Base-by-base conservation (phyloP, 1,140 invertebrate species). In the Maniola jurtina region DNA sequence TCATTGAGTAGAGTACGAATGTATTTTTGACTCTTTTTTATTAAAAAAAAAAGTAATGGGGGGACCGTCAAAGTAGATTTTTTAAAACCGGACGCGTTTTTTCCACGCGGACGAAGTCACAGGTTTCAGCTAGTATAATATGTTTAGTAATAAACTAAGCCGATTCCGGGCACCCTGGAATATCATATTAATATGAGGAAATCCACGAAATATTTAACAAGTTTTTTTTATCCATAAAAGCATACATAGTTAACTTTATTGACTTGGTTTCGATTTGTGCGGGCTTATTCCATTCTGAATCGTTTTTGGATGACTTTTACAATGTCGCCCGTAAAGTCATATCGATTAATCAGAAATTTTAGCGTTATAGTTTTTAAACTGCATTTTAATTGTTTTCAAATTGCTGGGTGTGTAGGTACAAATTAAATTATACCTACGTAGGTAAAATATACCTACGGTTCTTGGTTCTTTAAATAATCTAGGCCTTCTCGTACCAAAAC, bases 181-280 rank as follows among this genome's bases (percentile, higher is more conserved):
- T 7, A 38, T 38, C 0, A 11, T 38, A 1, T 1, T 38, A 11
- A 38, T 11, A 38, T 11, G 10, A 38, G 42, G 9, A 45, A 45
- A 11, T 45, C 10, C 42, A 45, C 42, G 13, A 45, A 40, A 59
- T 6, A 45, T 59, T 33, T 3, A 59, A 59, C 57, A 42, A 59
- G 57, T 59, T 59, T 36, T 25, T 6, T 45, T 14, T 59, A 15
- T 59, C 42, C 11, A 16, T 13, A 45, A 45, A 45, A 1, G 38
- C 40, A 45, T 35, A 57, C n/a, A 35, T 25, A 25, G 54, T 57
- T 57, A 57, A 57, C 13, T 57, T 57, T 57, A 57, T 57, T 57
- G 55, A 5, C 33, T 57, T 38, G 33, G 34, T 36, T 25, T n/a
- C 36, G 55, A 14, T 57, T 38, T 36, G 55, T 15, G n/a, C 10